Base-by-base conservation (phyloP, 2,113 vertebrate species). In the Phrynosoma platyrhinos region DNA sequence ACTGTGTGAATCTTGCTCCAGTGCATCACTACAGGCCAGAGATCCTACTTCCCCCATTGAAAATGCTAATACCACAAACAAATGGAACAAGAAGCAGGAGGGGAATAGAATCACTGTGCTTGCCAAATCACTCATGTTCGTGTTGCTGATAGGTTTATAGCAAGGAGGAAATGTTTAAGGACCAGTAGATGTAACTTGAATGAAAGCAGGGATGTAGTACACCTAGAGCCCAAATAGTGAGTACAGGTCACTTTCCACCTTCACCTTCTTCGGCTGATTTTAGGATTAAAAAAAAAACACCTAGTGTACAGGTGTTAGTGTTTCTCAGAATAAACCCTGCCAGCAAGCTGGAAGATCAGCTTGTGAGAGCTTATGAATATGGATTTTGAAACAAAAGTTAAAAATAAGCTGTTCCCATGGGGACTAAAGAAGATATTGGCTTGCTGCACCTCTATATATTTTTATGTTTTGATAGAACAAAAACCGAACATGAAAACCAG, bases 401-500 rank as follows among this genome's bases (percentile, higher is more conserved):
- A 88, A 91, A 69, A 64, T 0, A 62, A 21, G 47, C 84, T 87
- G 92, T 2, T 36, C 74, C 2, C 12, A 27, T 80, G 3, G 36
- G 53, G 79, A 87, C 87, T 82, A 1, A 76, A 62, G 32, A 7
- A 40, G 66, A 86, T 36, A 2, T n/a, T 86, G n/a, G 27, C n/a
- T 79, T 55, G 7, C 76, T 32, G 55, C 25, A 64, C 36, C 71
- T 36, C 32, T 82, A 27, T 32, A 71, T 90, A 12, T 83, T 85
- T 62, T 84, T 16, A 0, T 75, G 69, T 47, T 88, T 91, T 84
- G 82, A 69, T 32, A 66, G 30, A 27, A 78, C 58, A 71, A 88
- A 85, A 91, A 1, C 30, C n/a, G 62, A 76, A 87, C 12, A 79
- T 64, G 88, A 85, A 87, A 25, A 62, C 10, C 75, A 32, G 62